These are phyloP conservation scores for Diabrotica undecimpunctata DNA, from an alignment of 1,140 invertebrate genomes.

Conservation along the genomic window DNA sequence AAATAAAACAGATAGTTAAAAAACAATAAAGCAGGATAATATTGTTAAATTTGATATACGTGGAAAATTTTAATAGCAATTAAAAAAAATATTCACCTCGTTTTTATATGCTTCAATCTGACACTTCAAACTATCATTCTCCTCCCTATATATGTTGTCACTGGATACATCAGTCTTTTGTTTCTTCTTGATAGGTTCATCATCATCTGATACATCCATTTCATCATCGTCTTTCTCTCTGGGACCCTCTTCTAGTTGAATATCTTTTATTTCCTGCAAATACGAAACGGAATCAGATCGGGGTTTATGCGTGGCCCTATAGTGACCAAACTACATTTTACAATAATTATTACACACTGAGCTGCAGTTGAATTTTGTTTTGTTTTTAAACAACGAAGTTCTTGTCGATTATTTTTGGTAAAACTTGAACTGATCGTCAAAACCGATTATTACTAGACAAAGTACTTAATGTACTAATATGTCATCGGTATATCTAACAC, in stretches of 20 bases:
- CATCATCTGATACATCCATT: constrained; percentile 78
- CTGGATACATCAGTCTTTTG: constrained; percentile 48
- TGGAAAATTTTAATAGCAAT: too few species aligned
- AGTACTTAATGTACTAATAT: too few species aligned
- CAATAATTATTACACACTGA: too few species aligned
- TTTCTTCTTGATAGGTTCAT: constrained; percentile 53
- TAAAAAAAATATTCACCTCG: constrained; percentile 57
- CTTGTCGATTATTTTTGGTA: too few species aligned
- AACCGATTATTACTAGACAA: too few species aligned
- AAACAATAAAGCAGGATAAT: too few species aligned
- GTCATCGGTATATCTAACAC: too few species aligned
- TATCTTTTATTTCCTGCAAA: constrained; percentile 71
- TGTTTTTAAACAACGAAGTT: too few species aligned
- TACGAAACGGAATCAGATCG: constrained; percentile 5
- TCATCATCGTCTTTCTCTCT: constrained; percentile 70
- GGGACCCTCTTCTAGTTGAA: constrained; percentile 69
- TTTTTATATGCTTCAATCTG: constrained; percentile 93
- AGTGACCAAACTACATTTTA: background rate
- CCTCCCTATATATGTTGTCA: constrained; percentile 63
- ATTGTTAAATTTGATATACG: too few species aligned
- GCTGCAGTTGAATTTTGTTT: too few species aligned
- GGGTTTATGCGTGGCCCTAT: background rate
- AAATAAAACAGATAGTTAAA: too few species aligned
- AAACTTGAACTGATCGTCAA: too few species aligned
- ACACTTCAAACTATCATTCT: constrained; percentile 86